Evolutionary conservation across 2,888 invertebrate genomes (phyloP).

Genomic region (Drosophila putrida): DNA sequence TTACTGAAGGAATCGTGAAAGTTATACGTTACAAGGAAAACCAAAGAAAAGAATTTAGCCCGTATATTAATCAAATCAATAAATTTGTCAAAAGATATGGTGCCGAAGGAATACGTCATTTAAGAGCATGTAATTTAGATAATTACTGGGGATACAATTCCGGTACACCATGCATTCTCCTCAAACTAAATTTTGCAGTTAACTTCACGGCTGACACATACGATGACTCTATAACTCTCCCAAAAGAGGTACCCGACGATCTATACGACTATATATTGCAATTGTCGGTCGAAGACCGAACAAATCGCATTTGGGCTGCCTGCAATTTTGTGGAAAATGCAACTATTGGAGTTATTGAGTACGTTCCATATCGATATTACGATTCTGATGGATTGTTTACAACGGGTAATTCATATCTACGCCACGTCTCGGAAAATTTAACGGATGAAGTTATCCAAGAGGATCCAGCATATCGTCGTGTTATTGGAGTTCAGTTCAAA

Average conservation of each 20-base stretch:
- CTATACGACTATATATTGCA: conserved; percentile 41
- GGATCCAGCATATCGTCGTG: conserved; percentile 47
- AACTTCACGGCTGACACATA: conserved; percentile 51
- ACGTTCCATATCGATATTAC: conserved; percentile 54
- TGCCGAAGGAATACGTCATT: not conserved
- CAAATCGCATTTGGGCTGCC: conserved; percentile 59
- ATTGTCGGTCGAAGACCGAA: conserved; percentile 38
- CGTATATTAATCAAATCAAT: conserved; percentile 36
- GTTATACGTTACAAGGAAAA: conserved; percentile 38
- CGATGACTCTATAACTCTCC: conserved; percentile 40
- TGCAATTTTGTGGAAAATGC: conserved; percentile 26
- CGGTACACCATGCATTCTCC: conserved; percentile 55
- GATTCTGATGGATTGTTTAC: conserved; percentile 41
- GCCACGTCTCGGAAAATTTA: conserved; percentile 33
- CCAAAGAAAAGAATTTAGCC: not conserved
- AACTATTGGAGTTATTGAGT: conserved; percentile 14
- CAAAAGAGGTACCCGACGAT: conserved; percentile 40
- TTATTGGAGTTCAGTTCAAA: conserved; percentile 55
- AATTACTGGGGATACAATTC: conserved; percentile 54
- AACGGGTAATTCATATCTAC: not conserved
- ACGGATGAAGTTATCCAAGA: conserved; percentile 13
- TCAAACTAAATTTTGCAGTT: conserved; percentile 61
- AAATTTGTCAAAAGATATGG: conserved; percentile 38
- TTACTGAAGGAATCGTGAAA: conserved; percentile 19
- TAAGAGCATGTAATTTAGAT: conserved; percentile 57